phyloP scores from a whole-genome alignment of 2,797 vertebrate species.

The Hypotaenidia philippensis region DNA sequence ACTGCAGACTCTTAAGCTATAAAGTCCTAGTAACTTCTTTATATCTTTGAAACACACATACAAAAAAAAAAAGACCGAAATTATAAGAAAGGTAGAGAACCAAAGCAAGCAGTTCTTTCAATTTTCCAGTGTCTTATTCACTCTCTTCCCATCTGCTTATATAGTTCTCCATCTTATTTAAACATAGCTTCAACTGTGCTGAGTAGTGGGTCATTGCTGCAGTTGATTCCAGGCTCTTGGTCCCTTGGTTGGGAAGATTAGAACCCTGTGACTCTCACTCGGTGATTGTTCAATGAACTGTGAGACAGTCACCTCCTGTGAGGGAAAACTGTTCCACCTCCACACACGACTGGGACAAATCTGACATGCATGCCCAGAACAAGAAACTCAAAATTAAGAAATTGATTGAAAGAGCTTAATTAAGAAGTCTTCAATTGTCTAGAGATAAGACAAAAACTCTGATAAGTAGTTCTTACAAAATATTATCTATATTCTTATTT shows the following conservation, averaged over 20 bases:
- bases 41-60: accelerated
- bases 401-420: neutral
- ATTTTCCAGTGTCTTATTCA: neutral
- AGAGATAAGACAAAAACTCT: neutral
- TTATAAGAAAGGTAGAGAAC: neutral
- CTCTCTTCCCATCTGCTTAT: neutral
- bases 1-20: neutral
- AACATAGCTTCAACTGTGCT: neutral
- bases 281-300: neutral
- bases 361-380: neutral
- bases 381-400: neutral
- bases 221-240: neutral
- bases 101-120: neutral
- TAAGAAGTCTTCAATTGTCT: neutral
- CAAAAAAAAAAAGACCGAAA: neutral
- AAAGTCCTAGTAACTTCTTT: neutral
- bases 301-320: neutral
- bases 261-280: neutral
- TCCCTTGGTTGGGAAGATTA: neutral
- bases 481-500: neutral
- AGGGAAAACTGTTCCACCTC: neutral
- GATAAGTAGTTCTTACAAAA: neutral
- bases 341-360: neutral
- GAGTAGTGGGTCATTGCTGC: neutral
- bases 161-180: neutral